Evolutionary conservation across 2,888 invertebrate genomes (phyloP).

Genomic region (Melanophora roralis): DNA sequence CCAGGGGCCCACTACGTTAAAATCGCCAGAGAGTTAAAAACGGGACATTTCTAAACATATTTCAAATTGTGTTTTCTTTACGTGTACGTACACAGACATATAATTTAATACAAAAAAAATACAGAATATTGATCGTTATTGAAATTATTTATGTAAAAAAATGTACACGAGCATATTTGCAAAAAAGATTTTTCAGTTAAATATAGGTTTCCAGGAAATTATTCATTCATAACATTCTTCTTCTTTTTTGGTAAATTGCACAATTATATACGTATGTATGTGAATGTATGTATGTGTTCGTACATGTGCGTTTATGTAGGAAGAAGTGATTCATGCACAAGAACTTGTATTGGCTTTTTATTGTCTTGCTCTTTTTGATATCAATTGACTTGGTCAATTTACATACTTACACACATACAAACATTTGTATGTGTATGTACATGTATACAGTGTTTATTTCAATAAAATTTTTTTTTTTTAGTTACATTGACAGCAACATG

Average conservation of each 20-base stretch:
- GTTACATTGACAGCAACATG: slow-evolving; percentile 40
- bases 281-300: neutral
- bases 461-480: slow-evolving; percentile 1
- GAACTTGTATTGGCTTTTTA: slow-evolving; percentile 14
- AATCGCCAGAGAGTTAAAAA: too few species aligned
- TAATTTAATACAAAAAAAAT: too few species aligned
- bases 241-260: too few species aligned
- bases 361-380: slow-evolving; percentile 38
- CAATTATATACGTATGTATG: neutral
- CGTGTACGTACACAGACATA: too few species aligned
- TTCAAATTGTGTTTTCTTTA: too few species aligned
- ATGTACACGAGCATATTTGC: neutral
- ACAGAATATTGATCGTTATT: slow-evolving; percentile 25
- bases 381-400: slow-evolving; percentile 23
- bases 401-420: neutral
- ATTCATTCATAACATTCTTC: too few species aligned
- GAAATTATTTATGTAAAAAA: slow-evolving; percentile 21
- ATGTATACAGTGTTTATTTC: neutral
- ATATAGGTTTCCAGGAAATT: too few species aligned
- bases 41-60: too few species aligned
- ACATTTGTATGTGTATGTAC: too few species aligned
- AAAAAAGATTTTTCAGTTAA: slow-evolving; percentile 19
- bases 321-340: neutral
- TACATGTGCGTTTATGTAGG: neutral
- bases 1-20: too few species aligned